Base-by-base conservation (phyloP, 2,113 vertebrate genomes). In the Phoenicopterus ruber region DNA sequence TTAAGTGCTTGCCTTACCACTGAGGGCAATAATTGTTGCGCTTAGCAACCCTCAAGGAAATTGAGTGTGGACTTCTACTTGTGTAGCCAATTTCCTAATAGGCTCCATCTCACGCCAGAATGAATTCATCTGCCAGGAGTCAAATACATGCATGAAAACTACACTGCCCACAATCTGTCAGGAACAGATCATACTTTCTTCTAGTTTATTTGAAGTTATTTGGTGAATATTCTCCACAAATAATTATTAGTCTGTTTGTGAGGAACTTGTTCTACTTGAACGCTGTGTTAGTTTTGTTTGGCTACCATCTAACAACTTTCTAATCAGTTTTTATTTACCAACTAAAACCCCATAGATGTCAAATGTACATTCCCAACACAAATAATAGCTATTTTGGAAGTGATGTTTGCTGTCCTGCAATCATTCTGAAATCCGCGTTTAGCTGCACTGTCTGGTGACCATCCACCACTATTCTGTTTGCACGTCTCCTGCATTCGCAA, bases 21-120 rank as follows among this genome's bases (percentile, higher is more conserved):
- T 55, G 82, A 97, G 85, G 42, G 74, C 62, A 96, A 79, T 92
- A 94, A 93, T 40, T 82, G 79, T 83, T 90, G 65, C 42, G 82
- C 95, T 91, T 92, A 91, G 95, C 88, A 96, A 91, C 95, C 86
- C 61, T 76, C 61, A 88, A 95, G 72, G 90, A 95, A 96, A 95
- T 84, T 83, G 85, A 97, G 57, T 85, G 57, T 84, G 82, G 74
- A 82, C 52, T 95, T 94, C 9, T 32, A 86, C 63, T 90, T 9
- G 1, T 76, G 72, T 38, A 94, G 92, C 82, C 9, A 46, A 63
- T 94, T 95, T 95, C 42, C n/a, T 94, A 95, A 90, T 26, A 66
- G 38, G 44, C 46, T 90, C 38, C 47, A 46, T 88, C 63, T 93
- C 65, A 66, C 55, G 76, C 57, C 65, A 86, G 72, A 88, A 92